These are phyloP conservation scores for Oreochromis niloticus DNA, from an alignment of 2,113 vertebrate species.

Conservation along the genomic window DNA sequence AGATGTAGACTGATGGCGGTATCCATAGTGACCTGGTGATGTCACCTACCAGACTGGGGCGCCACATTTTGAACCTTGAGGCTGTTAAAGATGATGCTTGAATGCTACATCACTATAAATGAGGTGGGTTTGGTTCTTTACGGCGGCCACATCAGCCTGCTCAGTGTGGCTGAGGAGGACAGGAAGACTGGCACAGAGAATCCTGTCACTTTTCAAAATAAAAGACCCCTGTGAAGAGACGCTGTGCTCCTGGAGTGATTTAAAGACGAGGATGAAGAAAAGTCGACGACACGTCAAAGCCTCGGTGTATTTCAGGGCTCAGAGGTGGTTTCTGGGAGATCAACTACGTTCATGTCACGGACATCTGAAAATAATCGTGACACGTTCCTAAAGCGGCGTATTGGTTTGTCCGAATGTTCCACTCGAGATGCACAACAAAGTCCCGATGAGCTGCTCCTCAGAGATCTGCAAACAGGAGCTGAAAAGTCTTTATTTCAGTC, in stretches of 20 bases:
- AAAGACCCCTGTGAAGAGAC: neutral
- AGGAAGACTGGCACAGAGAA: neutral
- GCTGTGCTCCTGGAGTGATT: fast-evolving
- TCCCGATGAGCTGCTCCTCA: fast-evolving
- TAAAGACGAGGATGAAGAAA: neutral
- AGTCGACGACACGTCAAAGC: neutral
- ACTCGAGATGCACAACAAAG: fast-evolving
- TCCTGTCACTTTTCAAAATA: neutral
- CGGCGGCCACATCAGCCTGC: neutral
- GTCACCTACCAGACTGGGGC: neutral
- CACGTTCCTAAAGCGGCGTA: neutral
- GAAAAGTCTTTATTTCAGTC: neutral
- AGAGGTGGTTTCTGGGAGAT: neutral
- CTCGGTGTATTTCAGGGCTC: fast-evolving
- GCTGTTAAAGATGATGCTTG: neutral
- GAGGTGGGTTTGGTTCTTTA: fast-evolving
- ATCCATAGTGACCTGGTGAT: neutral
- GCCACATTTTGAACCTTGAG: neutral
- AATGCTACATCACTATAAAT: neutral
- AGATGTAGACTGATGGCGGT: neutral
- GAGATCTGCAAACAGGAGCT: neutral
- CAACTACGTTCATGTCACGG: fast-evolving
- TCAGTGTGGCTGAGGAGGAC: neutral
- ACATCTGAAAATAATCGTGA: neutral
- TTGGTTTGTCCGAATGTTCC: neutral